These are phyloP conservation scores for Amphilophus citrinellus DNA, from an alignment of 2,113 vertebrate genomes.

Conservation along the genomic window DNA sequence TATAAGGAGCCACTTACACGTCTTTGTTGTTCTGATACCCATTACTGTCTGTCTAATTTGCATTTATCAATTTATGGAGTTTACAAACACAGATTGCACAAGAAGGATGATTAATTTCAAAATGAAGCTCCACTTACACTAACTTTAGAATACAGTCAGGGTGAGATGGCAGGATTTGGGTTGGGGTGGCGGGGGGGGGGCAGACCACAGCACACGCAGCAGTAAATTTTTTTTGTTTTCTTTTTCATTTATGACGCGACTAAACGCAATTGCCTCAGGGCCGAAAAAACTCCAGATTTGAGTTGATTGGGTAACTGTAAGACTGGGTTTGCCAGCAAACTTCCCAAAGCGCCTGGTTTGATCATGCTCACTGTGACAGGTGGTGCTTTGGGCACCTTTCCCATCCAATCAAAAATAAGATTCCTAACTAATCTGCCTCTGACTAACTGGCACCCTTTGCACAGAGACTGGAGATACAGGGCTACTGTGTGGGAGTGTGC, in stretches of 20 bases:
- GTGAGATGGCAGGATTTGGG: neutral
- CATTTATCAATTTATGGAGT: neutral
- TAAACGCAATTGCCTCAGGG: neutral
- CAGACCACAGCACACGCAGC: too few relatives aligned
- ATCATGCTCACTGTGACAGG: neutral
- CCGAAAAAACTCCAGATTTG: neutral
- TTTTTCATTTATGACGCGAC: neutral
- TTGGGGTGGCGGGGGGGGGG: too few relatives aligned
- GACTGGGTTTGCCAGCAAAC: neutral
- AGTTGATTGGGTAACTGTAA: neutral
- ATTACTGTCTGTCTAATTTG: neutral
- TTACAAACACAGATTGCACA: neutral
- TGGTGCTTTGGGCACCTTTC: neutral
- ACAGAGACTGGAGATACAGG: neutral
- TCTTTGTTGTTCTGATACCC: neutral
- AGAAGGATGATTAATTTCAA: neutral
- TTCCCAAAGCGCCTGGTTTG: neutral
- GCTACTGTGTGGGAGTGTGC: neutral
- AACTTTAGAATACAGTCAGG: neutral
- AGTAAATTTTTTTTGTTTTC: neutral
- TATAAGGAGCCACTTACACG: neutral
- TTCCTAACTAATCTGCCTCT: neutral
- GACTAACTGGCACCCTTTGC: neutral
- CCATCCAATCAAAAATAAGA: neutral
- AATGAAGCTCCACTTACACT: too few relatives aligned